Evolutionary conservation across 2,888 invertebrate genomes (phyloP).

Genomic region (Phyto melanocephala): DNA sequence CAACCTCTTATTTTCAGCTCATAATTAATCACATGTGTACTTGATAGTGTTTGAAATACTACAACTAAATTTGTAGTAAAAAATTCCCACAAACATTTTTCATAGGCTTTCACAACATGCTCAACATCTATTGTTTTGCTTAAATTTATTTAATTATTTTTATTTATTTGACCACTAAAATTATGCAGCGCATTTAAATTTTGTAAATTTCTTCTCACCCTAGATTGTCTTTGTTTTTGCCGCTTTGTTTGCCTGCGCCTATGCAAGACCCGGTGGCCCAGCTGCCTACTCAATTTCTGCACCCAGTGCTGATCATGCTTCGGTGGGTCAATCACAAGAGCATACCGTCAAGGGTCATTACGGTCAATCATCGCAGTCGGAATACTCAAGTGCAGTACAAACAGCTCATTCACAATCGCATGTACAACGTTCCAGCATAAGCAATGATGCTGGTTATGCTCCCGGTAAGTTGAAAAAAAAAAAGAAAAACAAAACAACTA

Average conservation of each 20-base stretch:
- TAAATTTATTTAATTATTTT: too few species aligned
- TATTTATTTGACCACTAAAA: neutral
- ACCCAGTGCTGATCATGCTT: slow-evolving; percentile 77
- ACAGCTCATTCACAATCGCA: slow-evolving; percentile 78
- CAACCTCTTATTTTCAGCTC: too few species aligned
- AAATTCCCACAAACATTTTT: too few species aligned
- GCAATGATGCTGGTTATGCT: slow-evolving; percentile 76
- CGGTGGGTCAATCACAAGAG: slow-evolving; percentile 77
- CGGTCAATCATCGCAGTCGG: slow-evolving; percentile 78
- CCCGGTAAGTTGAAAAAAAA: slow-evolving; percentile 66
- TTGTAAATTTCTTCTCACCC: slow-evolving; percentile 3
- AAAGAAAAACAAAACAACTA: neutral
- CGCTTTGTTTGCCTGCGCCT: slow-evolving; percentile 74
- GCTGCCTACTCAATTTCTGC: slow-evolving; percentile 78
- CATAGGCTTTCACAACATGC: too few species aligned
- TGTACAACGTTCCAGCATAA: slow-evolving; percentile 77
- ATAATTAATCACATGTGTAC: too few species aligned
- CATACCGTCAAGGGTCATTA: slow-evolving; percentile 78
- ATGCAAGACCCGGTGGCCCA: slow-evolving; percentile 77
- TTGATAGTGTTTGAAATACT: too few species aligned
- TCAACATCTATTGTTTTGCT: too few species aligned
- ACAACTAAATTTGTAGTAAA: too few species aligned
- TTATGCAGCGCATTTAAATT: neutral
- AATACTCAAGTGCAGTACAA: slow-evolving; percentile 78
- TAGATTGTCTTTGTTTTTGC: slow-evolving; percentile 75